Base-by-base conservation (phyloP, 1,140 invertebrate species). In the Campoletis sonorensis region DNA sequence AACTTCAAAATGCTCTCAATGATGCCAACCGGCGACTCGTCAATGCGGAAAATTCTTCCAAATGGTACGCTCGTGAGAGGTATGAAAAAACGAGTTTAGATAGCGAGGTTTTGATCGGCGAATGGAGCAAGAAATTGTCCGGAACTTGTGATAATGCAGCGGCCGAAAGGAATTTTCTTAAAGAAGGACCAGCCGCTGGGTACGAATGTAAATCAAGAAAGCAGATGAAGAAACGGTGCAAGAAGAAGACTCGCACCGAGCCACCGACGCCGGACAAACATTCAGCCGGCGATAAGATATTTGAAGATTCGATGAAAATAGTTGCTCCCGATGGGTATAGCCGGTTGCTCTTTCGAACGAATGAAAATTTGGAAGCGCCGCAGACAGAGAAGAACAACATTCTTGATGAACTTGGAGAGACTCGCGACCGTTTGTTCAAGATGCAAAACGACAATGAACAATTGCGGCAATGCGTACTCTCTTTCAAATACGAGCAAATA, bases 401-500 rank as follows among this genome's bases (percentile, higher is more conserved):
- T 0, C 72, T 58, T 0, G 81, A 87, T n/a, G 67, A 79, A 1
- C 21, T 84, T 0, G 72, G 75, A 1, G 81, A 84, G 18, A 73
- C 83, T 4, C 68, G 81, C 16, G 58, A 85, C 0, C 79, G 89
- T 30, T 54, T 86, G 8, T 45, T 87, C 21, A 87, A 87, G 8
- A 61, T 88, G 15, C 86, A 77, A 33, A 85, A 81, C 18, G 87
- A 90, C 37, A 88, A 88, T 21, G 86, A 88, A 23, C 80, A 81
- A 26, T 64, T 89, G 27, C 73, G 88, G 30, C 79, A 85, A 4
- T 78, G 84, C 40, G 73, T 91, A 16, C 37, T 88, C 8, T 82
- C 82, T 40, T 87, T 87, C 8, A 89, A 85, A 72, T 86, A 85
- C n/a, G 88, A 91, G 81, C 87, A 88, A 27, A 79, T 79, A 26